phyloP scores from a whole-genome alignment of 2,797 vertebrate species.

The Eutrigla gurnardus region DNA sequence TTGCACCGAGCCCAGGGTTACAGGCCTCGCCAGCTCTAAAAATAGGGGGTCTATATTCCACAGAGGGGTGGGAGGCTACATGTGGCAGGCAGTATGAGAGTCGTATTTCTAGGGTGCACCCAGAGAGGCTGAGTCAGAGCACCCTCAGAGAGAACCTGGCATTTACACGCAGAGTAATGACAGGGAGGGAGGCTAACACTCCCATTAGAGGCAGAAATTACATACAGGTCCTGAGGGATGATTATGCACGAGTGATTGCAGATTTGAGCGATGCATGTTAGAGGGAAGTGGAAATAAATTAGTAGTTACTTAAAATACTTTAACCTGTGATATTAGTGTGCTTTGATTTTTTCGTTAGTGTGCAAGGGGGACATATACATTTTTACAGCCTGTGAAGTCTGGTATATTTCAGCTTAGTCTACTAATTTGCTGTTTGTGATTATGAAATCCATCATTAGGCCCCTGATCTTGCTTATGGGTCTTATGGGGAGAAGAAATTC shows the following conservation, averaged over 20 bases:
- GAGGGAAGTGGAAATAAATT: constrained; percentile 55
- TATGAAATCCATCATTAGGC: background rate
- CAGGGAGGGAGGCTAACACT: constrained; percentile 72
- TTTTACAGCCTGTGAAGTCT: background rate
- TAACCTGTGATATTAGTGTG: constrained; percentile 45
- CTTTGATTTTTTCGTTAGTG: constrained; percentile 32
- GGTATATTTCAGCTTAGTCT: background rate
- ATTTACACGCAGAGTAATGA: constrained; percentile 81
- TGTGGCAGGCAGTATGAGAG: constrained; percentile 75
- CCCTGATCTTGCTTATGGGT: background rate
- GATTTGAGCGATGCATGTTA: constrained; percentile 57
- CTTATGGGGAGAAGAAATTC: background rate
- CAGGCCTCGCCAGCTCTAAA: constrained; percentile 82
- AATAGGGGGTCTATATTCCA: constrained; percentile 88
- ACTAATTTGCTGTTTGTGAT: background rate
- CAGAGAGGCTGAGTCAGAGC: constrained; percentile 75
- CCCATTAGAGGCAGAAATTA: constrained; percentile 77
- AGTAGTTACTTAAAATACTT: constrained; percentile 65
- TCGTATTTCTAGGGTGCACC: constrained; percentile 81
- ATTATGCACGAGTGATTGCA: constrained; percentile 70
- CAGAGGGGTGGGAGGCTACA: constrained; percentile 82
- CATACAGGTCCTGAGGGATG: constrained; percentile 66
- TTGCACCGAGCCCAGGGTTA: constrained; percentile 74
- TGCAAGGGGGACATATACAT: constrained; percentile 11
- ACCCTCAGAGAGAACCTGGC: constrained; percentile 71